phyloP scores from a whole-genome alignment of 2,888 invertebrate species.

The Thymelicus sylvestris region DNA sequence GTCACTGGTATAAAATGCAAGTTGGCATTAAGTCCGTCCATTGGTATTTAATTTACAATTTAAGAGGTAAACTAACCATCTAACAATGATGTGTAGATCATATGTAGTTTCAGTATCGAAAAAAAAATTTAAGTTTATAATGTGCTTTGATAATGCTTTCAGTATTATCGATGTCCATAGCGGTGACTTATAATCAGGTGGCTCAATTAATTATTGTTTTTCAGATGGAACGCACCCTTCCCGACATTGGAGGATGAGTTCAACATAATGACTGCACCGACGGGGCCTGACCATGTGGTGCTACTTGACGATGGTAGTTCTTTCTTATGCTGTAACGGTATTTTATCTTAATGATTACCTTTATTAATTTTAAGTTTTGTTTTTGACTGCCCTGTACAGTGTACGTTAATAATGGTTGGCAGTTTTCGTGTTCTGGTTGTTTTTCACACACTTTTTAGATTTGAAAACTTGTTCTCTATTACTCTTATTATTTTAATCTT shows the following conservation, averaged over 20 bases:
- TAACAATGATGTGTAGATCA: no score
- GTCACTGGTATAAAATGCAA: no score
- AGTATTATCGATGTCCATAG: no score
- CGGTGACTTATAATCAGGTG: no score
- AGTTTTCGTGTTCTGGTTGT: background rate
- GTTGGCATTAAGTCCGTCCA: no score
- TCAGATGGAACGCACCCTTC: slow-evolving; percentile 95
- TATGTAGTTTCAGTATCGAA: no score
- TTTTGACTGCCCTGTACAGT: background rate
- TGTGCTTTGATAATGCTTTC: no score
- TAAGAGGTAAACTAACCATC: no score
- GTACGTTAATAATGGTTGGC: background rate
- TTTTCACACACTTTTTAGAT: background rate
- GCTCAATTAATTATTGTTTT: slow-evolving; percentile 36
- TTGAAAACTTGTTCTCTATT: no score
- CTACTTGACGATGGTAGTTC: slow-evolving; percentile 91
- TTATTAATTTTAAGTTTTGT: slow-evolving; percentile 27
- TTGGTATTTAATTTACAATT: no score
- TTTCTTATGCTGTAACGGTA: slow-evolving; percentile 39
- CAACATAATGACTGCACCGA: slow-evolving; percentile 93
- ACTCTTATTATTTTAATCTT: background rate
- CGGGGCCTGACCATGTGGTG: slow-evolving; percentile 88
- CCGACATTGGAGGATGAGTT: slow-evolving; percentile 97
- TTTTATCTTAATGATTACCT: slow-evolving; percentile 27
- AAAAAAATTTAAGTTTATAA: no score